Evolutionary conservation across 2,888 invertebrate species (phyloP).

Genomic region (Microctonus brassicae): DNA sequence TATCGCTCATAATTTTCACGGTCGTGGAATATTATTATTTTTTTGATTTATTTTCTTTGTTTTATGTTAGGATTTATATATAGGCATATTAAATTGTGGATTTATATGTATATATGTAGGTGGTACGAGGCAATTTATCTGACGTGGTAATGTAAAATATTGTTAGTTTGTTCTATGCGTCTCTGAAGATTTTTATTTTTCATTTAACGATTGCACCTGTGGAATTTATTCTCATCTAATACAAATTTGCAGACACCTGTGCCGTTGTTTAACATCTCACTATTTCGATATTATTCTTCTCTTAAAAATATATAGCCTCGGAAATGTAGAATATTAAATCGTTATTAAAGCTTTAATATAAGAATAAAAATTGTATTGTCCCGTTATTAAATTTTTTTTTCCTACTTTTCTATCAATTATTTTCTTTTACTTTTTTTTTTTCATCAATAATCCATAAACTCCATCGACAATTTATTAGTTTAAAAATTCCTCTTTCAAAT

Average conservation of each 20-base stretch:
- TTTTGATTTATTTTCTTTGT: background rate
- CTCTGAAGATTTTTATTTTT: background rate
- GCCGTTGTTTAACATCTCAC: background rate
- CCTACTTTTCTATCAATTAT: no score
- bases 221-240: conserved; percentile 21
- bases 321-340: conserved; percentile 9
- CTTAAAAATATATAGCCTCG: background rate
- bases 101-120: background rate
- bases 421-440: no score
- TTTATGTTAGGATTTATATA: background rate
- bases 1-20: no score
- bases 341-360: background rate
- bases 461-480: no score
- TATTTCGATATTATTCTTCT: background rate
- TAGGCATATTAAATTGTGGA: background rate
- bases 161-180: background rate
- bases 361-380: no score
- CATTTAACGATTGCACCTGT: conserved; percentile 26
- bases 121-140: background rate
- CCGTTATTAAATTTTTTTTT: no score
- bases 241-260: background rate
- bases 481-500: no score
- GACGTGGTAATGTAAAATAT: background rate
- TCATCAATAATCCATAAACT: no score
- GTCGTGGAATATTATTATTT: no score